phyloP scores from a whole-genome alignment of 2,797 vertebrate species.

The Poeciliopsis paucimaculata region DNA sequence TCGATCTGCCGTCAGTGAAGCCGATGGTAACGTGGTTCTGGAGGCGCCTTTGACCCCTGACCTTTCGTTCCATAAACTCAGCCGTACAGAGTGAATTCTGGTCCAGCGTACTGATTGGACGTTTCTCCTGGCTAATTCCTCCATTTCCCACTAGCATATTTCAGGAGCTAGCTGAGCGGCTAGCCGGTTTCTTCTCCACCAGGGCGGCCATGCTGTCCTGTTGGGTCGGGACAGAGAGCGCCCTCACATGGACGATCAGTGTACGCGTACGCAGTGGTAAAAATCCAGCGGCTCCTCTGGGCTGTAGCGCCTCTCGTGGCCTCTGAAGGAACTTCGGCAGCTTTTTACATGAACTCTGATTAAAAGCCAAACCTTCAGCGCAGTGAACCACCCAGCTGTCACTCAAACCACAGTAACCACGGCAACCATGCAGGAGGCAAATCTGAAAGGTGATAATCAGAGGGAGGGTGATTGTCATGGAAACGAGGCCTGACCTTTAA shows the following conservation, averaged over 20 bases:
- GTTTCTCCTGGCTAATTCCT: not conserved
- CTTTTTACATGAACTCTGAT: not conserved
- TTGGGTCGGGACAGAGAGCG: not conserved
- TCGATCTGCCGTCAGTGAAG: not conserved
- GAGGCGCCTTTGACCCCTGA: not conserved
- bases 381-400: not conserved
- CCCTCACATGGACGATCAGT: too few species aligned
- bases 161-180: not conserved
- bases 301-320: not conserved
- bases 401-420: not conserved
- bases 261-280: not conserved
- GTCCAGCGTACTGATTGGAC: not conserved
- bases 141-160: not conserved
- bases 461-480: not conserved
- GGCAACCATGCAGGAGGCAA: not conserved
- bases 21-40: not conserved
- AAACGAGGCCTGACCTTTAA: conserved; percentile 1
- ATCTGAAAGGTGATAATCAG: not conserved
- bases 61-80: not conserved
- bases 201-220: too few species aligned
- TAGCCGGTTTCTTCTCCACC: not conserved
- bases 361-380: not conserved
- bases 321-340: not conserved
- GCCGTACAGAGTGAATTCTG: too few species aligned
- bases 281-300: not conserved